Conservation (phyloP, 2,113 vertebrate species). For the Grantiella picta region DNA sequence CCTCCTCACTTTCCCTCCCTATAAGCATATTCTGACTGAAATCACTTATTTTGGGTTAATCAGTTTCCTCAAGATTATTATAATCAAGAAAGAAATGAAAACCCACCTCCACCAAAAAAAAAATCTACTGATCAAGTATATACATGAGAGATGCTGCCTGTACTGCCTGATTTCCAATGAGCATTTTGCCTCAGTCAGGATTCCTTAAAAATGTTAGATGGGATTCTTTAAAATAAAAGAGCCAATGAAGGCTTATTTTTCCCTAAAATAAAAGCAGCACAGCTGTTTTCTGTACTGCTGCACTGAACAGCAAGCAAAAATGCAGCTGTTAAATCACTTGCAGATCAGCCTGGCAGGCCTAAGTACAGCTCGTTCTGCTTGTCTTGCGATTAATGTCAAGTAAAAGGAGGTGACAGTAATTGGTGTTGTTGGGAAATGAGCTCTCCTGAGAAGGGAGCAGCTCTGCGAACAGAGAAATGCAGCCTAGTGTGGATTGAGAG, state of each 20-base stretch:
- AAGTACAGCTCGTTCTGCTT: slow-evolving; percentile 38
- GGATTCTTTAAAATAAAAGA: neutral
- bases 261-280: neutral
- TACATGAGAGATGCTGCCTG: neutral
- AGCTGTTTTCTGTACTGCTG: neutral
- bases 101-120: fast-evolving
- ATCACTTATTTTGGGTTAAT: neutral
- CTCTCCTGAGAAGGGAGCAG: neutral
- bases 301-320: neutral
- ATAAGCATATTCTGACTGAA: neutral
- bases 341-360: slow-evolving; percentile 6
- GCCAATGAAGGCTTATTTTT: neutral
- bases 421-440: slow-evolving; percentile 10
- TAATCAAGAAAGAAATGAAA: neutral
- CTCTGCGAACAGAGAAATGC: neutral
- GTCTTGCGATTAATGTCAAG: neutral
- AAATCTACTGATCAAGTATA: neutral
- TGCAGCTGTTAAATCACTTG: neutral
- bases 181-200: neutral
- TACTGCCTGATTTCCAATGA: neutral
- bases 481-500: neutral
- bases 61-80: neutral
- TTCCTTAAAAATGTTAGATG: neutral
- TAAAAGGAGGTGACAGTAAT: slow-evolving; percentile 47
- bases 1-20: neutral